Percentiles rank a stretch among this genome's conserved stretches.
Evolutionary conservation across 2,888 invertebrate species (phyloP).

Genomic region (Steinernema hermaphroditum): DNA sequence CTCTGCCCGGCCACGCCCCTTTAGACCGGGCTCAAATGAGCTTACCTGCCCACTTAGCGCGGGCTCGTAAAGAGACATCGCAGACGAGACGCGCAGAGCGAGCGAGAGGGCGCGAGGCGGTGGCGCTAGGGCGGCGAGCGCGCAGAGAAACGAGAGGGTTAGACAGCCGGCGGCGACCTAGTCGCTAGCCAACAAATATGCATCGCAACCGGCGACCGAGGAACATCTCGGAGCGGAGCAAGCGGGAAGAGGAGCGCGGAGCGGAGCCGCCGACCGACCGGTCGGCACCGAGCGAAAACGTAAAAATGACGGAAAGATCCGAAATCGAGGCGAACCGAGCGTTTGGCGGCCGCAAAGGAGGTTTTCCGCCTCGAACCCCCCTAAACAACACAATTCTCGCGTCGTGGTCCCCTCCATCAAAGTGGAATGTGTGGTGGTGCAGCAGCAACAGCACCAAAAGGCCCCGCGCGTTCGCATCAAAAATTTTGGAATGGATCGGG

Average conservation of each 20-base stretch:
- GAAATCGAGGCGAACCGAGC: constrained; percentile 24
- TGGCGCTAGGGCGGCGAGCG: background rate
- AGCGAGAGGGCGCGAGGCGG: constrained; percentile 15
- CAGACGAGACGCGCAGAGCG: constrained; percentile 6
- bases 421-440: no score
- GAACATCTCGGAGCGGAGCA: background rate
- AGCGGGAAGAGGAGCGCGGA: background rate
- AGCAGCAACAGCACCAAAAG: background rate
- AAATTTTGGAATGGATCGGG: constrained; percentile 28
- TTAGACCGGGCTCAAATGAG: constrained; percentile 19
- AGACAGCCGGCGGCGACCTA: constrained; percentile 3
- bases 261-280: constrained; percentile 19
- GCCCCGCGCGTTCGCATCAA: constrained; percentile 11
- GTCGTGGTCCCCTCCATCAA: background rate
- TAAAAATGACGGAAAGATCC: constrained; percentile 25
- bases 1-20: constrained; percentile 20
- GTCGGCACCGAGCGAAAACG: constrained; percentile 29
- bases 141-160: constrained; percentile 26
- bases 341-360: background rate
- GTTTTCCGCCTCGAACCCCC: background rate
- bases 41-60: constrained; percentile 6
- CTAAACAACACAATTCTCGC: constrained; percentile 27
- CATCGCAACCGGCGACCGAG: background rate
- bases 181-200: constrained; percentile 10
- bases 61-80: background rate